Conservation (phyloP, 2,113 vertebrate species). For the Drymodes brunneopygia region DNA sequence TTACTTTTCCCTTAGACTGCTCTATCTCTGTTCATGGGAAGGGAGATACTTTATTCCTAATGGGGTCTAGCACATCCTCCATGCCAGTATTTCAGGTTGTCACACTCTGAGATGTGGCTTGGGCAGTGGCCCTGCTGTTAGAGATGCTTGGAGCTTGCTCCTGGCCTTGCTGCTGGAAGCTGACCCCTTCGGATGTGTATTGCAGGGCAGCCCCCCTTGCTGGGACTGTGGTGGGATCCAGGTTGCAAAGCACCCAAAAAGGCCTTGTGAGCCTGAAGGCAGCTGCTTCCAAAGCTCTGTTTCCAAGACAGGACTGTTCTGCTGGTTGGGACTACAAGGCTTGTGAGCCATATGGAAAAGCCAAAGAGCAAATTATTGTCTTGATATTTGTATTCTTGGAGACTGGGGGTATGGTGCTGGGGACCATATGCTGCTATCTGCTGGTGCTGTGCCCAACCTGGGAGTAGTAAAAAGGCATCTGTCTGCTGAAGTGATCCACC, state of each 20-base stretch:
- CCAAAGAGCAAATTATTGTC: background rate
- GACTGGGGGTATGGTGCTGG: background rate
- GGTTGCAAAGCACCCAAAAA: background rate
- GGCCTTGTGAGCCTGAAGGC: background rate
- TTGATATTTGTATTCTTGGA: background rate
- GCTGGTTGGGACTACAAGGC: background rate
- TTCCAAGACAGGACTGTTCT: background rate
- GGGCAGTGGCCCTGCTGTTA: background rate
- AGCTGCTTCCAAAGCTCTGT: background rate
- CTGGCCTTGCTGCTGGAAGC: background rate
- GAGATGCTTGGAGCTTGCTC: background rate
- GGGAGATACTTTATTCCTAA: background rate
- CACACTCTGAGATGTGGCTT: background rate
- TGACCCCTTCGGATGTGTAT: background rate
- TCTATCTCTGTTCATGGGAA: background rate
- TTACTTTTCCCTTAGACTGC: background rate
- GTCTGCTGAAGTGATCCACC: background rate
- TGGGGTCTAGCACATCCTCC: background rate
- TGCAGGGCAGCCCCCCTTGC: background rate
- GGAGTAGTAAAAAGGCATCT: constrained; percentile 1
- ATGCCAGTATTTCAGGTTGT: background rate
- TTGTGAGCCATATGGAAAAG: background rate
- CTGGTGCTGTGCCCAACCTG: background rate
- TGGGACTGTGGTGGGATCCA: background rate
- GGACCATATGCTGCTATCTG: background rate